Evolutionary conservation across 2,888 invertebrate genomes (phyloP).

Genomic region (Ormyrus labotus): DNA sequence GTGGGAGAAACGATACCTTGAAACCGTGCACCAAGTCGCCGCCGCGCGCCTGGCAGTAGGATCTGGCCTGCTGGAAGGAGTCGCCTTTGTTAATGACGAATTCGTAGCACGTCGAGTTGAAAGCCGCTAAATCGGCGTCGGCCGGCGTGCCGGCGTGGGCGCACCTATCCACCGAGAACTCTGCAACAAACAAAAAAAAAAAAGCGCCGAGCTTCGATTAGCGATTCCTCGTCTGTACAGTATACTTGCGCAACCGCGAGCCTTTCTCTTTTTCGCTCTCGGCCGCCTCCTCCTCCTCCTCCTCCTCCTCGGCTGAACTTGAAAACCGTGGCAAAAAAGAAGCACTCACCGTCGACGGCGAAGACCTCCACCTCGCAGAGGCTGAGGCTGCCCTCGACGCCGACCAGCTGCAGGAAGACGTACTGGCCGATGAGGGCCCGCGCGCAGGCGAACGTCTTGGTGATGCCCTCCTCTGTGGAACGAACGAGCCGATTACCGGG

Average conservation of each 20-base stretch:
- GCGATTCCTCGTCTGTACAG: not conserved
- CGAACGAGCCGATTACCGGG: not conserved
- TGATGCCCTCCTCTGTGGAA: slow-evolving; percentile 88
- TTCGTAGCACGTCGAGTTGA: slow-evolving; percentile 92
- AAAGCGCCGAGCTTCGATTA: too few species aligned
- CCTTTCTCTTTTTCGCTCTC: slow-evolving; percentile 48
- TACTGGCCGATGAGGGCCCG: slow-evolving; percentile 90
- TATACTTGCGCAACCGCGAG: slow-evolving; percentile 16
- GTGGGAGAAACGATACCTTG: slow-evolving; percentile 73
- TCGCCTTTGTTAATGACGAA: slow-evolving; percentile 89
- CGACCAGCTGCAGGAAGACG: slow-evolving; percentile 92
- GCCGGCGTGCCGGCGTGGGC: slow-evolving; percentile 84
- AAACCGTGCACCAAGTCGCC: slow-evolving; percentile 85
- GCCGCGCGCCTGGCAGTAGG: slow-evolving; percentile 85
- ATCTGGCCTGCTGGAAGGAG: slow-evolving; percentile 88
- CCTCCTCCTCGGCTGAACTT: slow-evolving; percentile 9
- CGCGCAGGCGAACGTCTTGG: slow-evolving; percentile 93
- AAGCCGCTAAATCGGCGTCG: slow-evolving; percentile 89
- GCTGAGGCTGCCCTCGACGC: slow-evolving; percentile 92
- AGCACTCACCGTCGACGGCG: slow-evolving; percentile 87
- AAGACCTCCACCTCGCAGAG: slow-evolving; percentile 95
- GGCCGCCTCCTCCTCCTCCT: too few species aligned
- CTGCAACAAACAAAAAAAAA: slow-evolving; percentile 74
- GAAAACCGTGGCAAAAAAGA: not conserved
- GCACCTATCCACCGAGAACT: slow-evolving; percentile 91